Base-by-base conservation (phyloP, 2,888 invertebrate species). In the Lottia scabra region DNA sequence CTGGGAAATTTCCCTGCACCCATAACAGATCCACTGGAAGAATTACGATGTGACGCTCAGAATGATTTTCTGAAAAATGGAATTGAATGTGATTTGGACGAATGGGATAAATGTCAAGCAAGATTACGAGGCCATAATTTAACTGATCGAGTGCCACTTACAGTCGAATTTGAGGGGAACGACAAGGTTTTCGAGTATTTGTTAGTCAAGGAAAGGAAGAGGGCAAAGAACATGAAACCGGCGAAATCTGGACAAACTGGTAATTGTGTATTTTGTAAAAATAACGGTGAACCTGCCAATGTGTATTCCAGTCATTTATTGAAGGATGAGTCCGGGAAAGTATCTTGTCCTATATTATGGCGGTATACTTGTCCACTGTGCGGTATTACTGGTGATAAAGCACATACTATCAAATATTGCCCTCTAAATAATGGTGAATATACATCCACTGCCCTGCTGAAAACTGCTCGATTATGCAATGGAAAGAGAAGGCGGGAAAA, bases 401-500 rank as follows among this genome's bases (percentile, higher is more conserved):
- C 95, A 56, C 95, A 95, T 89, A 95, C 95, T 12, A 90, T 93
- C 82, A 94, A 94, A 87, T 95, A 95, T 89, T 95, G 95, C 87
- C 89, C 88, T 2, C 76, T 73, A 38, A 81, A 81, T 68, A 75
- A 78, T 46, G 76, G 73, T 56, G 56, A 56, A 56, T 56, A 56
- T 23, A 56, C 56, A 13, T 56, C 56, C 23, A 56, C 56, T 56
- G 56, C 56, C 19, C 23, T 56, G 56, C 23, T 56, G 56, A 56
- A 56, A 56, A 56, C 56, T 13, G 56, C 56, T 23, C 56, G 56
- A 19, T 23, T 56, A 23, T 56, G 56, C 23, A 56, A 56, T 56
- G 56, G 56, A 56, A 56, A 56, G 15, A 56, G 56, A 56, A 19
- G 56, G 19, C 56, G 56, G 2, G 56, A 56, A 13, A 23, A 23